A percentile compares a stretch with the other conserved stretches of the same genome.
Evolutionary conservation across 2,888 invertebrate species (phyloP).

Genomic region (Eurois occulta): DNA sequence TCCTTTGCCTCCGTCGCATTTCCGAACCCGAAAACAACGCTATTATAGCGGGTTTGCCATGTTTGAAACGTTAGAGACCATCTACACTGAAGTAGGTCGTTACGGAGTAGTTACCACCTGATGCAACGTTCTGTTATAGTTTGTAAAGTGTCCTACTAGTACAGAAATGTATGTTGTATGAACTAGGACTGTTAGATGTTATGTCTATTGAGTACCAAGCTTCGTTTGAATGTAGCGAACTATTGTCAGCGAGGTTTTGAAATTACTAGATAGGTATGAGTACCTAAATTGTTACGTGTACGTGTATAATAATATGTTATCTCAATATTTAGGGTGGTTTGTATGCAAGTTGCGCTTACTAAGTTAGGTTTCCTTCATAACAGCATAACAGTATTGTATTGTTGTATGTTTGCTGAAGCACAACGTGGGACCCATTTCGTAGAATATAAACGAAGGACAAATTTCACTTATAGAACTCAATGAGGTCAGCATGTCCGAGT

Average conservation of each 20-base stretch:
- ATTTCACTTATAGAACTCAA: neutral
- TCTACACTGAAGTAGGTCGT: slow-evolving; percentile 43
- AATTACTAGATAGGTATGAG: neutral
- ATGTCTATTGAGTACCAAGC: slow-evolving; percentile 5
- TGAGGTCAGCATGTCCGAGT: neutral
- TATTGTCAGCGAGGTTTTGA: neutral
- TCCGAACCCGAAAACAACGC: slow-evolving; percentile 54
- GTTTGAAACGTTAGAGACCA: slow-evolving; percentile 34
- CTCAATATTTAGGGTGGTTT: neutral
- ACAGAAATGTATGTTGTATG: slow-evolving; percentile 17
- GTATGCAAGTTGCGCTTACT: neutral
- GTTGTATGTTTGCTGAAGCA: neutral
- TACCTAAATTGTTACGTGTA: neutral
- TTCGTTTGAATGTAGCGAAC: neutral
- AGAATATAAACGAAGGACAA: neutral
- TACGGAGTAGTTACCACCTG: slow-evolving; percentile 33
- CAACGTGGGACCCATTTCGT: neutral
- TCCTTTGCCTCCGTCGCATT: slow-evolving; percentile 44
- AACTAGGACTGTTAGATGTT: slow-evolving; percentile 24
- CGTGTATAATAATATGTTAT: neutral
- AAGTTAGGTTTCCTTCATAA: neutral
- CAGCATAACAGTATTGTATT: neutral
- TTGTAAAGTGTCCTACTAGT: slow-evolving; percentile 36
- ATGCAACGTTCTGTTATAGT: slow-evolving; percentile 37
- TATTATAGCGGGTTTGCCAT: slow-evolving; percentile 33